Conservation (phyloP, 2,797 vertebrate species). For the Dromococcyx pavoninus region DNA sequence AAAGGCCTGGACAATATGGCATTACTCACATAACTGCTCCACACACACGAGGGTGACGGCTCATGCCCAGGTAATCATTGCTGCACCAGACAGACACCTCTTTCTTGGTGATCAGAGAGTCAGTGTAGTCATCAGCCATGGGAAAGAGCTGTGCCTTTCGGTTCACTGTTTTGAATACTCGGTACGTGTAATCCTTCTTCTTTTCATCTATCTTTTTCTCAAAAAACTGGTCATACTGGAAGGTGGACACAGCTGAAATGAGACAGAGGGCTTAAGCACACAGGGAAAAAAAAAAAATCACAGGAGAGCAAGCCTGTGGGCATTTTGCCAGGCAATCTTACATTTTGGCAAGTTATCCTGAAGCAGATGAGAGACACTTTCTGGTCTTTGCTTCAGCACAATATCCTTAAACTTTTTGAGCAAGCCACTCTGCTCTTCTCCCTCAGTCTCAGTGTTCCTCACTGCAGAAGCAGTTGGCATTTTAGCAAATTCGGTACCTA, state of each 20-base stretch:
- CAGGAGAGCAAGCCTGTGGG: background rate
- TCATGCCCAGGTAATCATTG: conserved; percentile 96
- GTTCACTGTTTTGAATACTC: conserved; percentile 94
- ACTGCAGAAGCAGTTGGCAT: conserved; percentile 67
- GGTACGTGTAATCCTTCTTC: conserved; percentile 89
- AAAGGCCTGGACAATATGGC: background rate
- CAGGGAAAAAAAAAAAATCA: background rate
- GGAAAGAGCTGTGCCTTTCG: conserved; percentile 84
- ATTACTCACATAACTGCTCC: conserved; percentile 86
- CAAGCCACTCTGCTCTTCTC: conserved; percentile 69
- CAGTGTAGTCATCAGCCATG: conserved; percentile 88
- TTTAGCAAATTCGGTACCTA: conserved; percentile 78
- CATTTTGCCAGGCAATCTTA: conserved; percentile 56
- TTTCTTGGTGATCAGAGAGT: conserved; percentile 83
- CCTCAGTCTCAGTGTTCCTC: conserved; percentile 46
- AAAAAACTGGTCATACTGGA: conserved; percentile 92
- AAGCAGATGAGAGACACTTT: conserved; percentile 90
- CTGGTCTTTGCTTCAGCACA: conserved; percentile 87
- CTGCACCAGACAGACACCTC: conserved; percentile 96
- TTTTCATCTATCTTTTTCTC: conserved; percentile 91
- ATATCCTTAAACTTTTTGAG: conserved; percentile 83
- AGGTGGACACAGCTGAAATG: conserved; percentile 82
- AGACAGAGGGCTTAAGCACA: background rate
- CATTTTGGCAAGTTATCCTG: conserved; percentile 94
- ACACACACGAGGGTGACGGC: conserved; percentile 87